Evolutionary conservation across 2,888 invertebrate genomes (phyloP), one percentile per base, ranked within the genome.

Genomic region (Branchipolynoe longqiensis): DNA sequence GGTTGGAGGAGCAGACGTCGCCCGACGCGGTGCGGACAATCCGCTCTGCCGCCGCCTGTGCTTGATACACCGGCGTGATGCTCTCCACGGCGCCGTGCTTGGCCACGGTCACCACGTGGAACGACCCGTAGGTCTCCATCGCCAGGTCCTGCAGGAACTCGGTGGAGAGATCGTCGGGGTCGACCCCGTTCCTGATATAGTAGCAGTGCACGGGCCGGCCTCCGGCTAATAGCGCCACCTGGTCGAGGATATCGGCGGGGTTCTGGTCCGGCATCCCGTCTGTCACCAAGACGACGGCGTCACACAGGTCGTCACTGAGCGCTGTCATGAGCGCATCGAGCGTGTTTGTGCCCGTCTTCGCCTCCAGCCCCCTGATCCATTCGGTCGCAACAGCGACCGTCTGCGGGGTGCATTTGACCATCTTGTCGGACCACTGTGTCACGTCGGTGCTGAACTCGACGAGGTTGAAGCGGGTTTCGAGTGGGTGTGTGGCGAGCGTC

Each of bases 341-440:
- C n/a, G 92, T 93, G 87, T 93, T 93, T 25, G 93, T 93, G 6
- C 93, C 93, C 31, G 93, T 93, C 88, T 92, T 93, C 8, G 93
- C 91, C 83, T 87, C 87, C 1, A 93, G 88, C 28, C 90, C 89
- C 31, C 89, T 89, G 25, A 93, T 90, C 93, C 93, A 93, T 40
- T 92, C 90, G 40, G 89, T 88, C 18, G 93, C 93, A 1, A 93
- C 92, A 18, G 90, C 89, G 0, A 93, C 93, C 38, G 93, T 93
- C 84, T 93, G 91, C 33, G 92, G 92, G 0, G 91, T 91, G 87
- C 93, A 93, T 59, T 90, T 90, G 40, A 93, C 93, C 90, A 93
- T 89, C 85, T 92, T 91, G 86, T 93, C 93, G 2, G 93, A 91
- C 93, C 93, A 93, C 87, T 92, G 92, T 22, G 92, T 92, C 12